Evolutionary conservation across 2,113 vertebrate species (phyloP).

Genomic region (Oriolus oriolus): DNA sequence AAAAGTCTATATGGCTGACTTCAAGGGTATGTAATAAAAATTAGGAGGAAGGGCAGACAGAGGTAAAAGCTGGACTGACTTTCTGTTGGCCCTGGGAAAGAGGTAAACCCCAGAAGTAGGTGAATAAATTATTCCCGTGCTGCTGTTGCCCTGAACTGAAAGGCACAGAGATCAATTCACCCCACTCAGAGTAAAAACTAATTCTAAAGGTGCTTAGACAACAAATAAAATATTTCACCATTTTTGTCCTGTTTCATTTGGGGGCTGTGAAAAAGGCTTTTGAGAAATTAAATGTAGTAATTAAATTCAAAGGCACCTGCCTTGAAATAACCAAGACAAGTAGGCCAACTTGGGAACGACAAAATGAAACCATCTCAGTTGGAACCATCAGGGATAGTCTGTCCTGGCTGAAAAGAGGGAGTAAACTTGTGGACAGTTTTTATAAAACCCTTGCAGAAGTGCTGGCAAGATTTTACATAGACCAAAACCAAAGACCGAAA

Average conservation of each 20-base stretch:
- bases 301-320: neutral
- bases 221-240: neutral
- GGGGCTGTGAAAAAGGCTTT: neutral
- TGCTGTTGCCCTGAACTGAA: neutral
- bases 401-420: neutral
- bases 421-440: neutral
- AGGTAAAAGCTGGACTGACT: neutral
- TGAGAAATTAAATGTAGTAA: neutral
- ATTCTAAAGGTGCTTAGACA: neutral
- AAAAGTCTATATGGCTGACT: neutral
- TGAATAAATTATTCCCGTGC: neutral
- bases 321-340: neutral
- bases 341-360: neutral
- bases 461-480: neutral
- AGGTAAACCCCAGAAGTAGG: neutral
- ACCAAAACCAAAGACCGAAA: slow-evolving; percentile 10
- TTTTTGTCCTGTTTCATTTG: neutral
- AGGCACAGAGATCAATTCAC: neutral
- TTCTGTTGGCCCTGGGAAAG: neutral
- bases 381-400: neutral
- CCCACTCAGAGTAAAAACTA: neutral
- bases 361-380: neutral
- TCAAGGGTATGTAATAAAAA: neutral
- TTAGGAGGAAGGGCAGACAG: neutral
- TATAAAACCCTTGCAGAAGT: neutral